Evolutionary conservation across 2,888 invertebrate genomes (phyloP), one percentile per base, ranked within the genome.

Genomic region (Archaeoteleia sp.): DNA sequence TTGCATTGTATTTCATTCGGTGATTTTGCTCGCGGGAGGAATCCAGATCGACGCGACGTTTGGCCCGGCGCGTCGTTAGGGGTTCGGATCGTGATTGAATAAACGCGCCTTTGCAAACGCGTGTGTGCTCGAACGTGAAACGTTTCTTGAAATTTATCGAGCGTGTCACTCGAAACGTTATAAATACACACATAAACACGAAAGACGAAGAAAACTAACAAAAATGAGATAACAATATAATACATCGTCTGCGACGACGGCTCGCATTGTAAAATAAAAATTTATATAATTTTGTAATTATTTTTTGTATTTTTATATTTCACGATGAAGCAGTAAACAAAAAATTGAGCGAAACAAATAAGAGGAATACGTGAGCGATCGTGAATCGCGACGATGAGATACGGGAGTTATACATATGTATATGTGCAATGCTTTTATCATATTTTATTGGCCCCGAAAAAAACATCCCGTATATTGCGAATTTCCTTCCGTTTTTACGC

Each of bases 301-400:
- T 81, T 81, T 81, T 81, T 79, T 81, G 80, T 81, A 81, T 80
- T 81, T 81, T 81, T 81, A 80, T 81, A 81, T 80, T 54, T 57
- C 35, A 54, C 9, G 34, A 45, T 17, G 23, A 51, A 40, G 34
- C 32, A 35, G 34, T 53, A 45, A 37, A 61, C 34, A n/a, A 13
- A 34, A 23, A 29, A 45, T 29, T 37, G 53, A 49, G 45, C 43
- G 39, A 48, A 49, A 55, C 35, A 30, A 46, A 34, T 48, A 23
- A 37, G 15, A 34, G 20, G 23, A 57, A 35, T 40, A 29, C 23
- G 55, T 43, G 10, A 49, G 29, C 42, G 55, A 37, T 55, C 42
- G 49, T 35, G 49, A 40, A 48, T 48, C 48, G 55, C 34, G 30
- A 49, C 49, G 37, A 37, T 42, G 37, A 37, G 23, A 35, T 54